Evolutionary conservation across 2,113 vertebrate genomes (phyloP), one percentile per base, ranked within the genome.

Genomic region (Aspidoscelis tigris): DNA sequence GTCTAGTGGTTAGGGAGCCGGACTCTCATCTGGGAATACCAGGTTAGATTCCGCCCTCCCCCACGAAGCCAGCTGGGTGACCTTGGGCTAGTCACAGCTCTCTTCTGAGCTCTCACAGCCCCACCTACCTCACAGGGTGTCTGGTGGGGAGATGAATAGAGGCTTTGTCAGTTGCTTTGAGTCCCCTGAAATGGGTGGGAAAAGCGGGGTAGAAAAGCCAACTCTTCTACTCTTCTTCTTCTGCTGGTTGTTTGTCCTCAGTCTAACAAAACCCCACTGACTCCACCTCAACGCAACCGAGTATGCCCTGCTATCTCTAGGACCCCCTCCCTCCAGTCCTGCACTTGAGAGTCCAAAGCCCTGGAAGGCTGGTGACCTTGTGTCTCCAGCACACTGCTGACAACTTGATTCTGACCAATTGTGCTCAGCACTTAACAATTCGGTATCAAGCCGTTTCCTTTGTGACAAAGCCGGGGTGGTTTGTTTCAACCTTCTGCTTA

Each of bases 331-430:
- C 21, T 11, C 24, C 26, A 22, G 7, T 24, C 65, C 24, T 41
- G 53, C 39, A 43, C 41, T 53, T 73, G 50, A 61, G 24, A 16
- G 5, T 47, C 53, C 41, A 39, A 72, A 65, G 20, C 64, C 68
- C 58, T 44, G 43, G 1, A 61, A 70, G 20, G 65, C 22, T 69
- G 26, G 44, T 8, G 26, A 81, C 7, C 58, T 8, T 24, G 2
- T 4, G 39, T 64, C 21, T 43, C 39, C 22, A 50, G 44, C 43
- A 21, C 41, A 65, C 81, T 74, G 33, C 43, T 65, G 68, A 83
- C 24, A 84, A 83, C 88, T 74, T 33, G 7, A 39, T 61, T 71
- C 68, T 87, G 87, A 89, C 90, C 50, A 64, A 7, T 53, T 3
- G 65, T 70, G 76, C 73, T 50, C 47, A 71, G 68, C 70, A 84